A percentile compares a stretch with the other conserved stretches of the same genome.
Evolutionary conservation across 2,888 invertebrate genomes (phyloP).

Genomic region (Leucophenga maculata): DNA sequence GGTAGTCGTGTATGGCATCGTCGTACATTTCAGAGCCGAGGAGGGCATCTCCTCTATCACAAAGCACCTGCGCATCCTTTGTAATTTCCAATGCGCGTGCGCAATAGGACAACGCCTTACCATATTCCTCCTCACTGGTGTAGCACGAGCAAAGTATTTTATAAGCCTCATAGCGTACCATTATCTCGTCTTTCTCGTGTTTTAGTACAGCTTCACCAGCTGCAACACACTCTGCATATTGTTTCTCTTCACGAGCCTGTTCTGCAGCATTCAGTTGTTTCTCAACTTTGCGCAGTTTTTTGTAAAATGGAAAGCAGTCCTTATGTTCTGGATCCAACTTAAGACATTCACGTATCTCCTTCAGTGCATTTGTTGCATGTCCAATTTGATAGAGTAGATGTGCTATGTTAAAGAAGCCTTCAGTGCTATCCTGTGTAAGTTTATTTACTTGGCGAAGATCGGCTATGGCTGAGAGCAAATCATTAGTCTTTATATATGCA

Average conservation of each 20-base stretch:
- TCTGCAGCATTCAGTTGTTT: slow-evolving; percentile 82
- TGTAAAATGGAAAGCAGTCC: slow-evolving; percentile 95
- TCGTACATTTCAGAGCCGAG: slow-evolving; percentile 91
- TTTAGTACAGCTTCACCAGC: slow-evolving; percentile 80
- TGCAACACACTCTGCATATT: slow-evolving; percentile 80
- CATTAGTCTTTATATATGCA: slow-evolving; percentile 84
- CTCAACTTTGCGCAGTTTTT: slow-evolving; percentile 93
- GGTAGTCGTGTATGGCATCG: slow-evolving; percentile 91
- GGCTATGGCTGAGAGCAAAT: slow-evolving; percentile 88
- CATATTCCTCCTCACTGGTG: slow-evolving; percentile 78
- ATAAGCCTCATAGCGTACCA: slow-evolving; percentile 83
- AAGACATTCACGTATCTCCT: slow-evolving; percentile 96
- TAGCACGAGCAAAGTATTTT: slow-evolving; percentile 87
- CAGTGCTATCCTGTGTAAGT: slow-evolving; percentile 92
- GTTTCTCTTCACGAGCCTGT: slow-evolving; percentile 75
- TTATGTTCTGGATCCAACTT: slow-evolving; percentile 98
- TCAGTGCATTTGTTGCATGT: slow-evolving; percentile 90
- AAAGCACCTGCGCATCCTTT: slow-evolving; percentile 84
- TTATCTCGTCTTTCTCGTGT: slow-evolving; percentile 79
- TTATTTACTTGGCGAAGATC: slow-evolving; percentile 94
- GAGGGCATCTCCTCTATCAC: slow-evolving; percentile 94
- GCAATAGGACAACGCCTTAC: slow-evolving; percentile 84
- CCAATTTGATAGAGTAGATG: slow-evolving; percentile 90
- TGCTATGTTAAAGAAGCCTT: slow-evolving; percentile 80
- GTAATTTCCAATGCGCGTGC: slow-evolving; percentile 83